A percentile compares a stretch with the other conserved stretches of the same genome.
Conservation (phyloP, 2,113 vertebrate species). For the Apodemus sylvaticus region DNA sequence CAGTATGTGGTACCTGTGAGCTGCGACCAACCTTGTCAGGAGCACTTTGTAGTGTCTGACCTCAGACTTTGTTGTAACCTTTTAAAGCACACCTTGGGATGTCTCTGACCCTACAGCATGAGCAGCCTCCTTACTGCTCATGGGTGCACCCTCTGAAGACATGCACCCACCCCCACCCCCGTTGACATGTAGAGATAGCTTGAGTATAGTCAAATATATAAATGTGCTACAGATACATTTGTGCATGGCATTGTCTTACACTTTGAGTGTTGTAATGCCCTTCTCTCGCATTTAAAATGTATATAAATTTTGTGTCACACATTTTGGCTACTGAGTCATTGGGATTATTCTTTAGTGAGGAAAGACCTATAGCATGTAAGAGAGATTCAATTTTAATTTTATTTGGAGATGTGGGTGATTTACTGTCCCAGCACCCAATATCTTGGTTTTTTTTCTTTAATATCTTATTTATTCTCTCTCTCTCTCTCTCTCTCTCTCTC, state of each 20-base stretch:
- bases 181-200: background rate
- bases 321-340: background rate
- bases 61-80: background rate
- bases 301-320: background rate
- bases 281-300: background rate
- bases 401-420: background rate
- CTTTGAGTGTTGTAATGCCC: too few relatives aligned
- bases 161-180: background rate
- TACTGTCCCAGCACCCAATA: background rate
- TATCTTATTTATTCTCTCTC: background rate
- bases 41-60: rapidly evolving
- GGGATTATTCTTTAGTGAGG: background rate
- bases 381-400: background rate
- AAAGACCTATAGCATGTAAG: background rate
- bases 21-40: too few relatives aligned
- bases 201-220: background rate
- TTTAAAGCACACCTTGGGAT: background rate
- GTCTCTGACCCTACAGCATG: background rate
- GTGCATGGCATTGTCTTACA: too few relatives aligned
- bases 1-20: background rate
- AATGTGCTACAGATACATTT: background rate
- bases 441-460: background rate
- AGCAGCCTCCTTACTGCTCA: background rate
- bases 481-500: too few relatives aligned
- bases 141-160: rapidly evolving